Conservation (phyloP, 1,140 invertebrate species). For the Oryctes rhinoceros region DNA sequence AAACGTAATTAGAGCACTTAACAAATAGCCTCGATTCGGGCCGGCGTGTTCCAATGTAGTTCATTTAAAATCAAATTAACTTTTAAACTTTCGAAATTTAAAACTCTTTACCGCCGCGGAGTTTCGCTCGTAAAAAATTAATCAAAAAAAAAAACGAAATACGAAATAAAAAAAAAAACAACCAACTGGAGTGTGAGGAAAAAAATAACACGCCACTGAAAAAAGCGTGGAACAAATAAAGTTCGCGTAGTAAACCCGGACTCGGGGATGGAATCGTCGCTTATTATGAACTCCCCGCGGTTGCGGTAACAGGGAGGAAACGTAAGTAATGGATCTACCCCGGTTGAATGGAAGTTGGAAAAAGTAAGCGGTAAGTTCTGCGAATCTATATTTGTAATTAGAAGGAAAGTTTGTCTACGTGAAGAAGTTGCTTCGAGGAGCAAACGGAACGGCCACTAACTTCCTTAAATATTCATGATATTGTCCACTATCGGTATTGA, state of each 20-base stretch:
- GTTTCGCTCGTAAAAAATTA: conserved; percentile 20
- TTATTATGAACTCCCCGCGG: neutral
- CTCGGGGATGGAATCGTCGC: neutral
- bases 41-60: conserved; percentile 17
- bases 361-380: no score
- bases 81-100: conserved; percentile 39
- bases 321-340: no score
- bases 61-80: conserved; percentile 41
- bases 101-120: conserved; percentile 22
- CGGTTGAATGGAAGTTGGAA: no score
- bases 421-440: no score
- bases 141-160: neutral
- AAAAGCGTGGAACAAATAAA: conserved; percentile 2
- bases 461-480: no score
- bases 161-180: neutral
- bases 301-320: no score
- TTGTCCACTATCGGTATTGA: no score
- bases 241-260: neutral
- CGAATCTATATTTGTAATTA: no score
- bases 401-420: no score
- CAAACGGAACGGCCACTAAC: no score
- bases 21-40: conserved; percentile 34
- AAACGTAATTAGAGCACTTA: conserved; percentile 41
- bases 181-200: neutral
- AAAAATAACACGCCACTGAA: neutral